A percentile compares a stretch with the other conserved stretches of the same genome.
Conservation (phyloP, 2,888 invertebrate genomes). For the Clitarchus hookeri region DNA sequence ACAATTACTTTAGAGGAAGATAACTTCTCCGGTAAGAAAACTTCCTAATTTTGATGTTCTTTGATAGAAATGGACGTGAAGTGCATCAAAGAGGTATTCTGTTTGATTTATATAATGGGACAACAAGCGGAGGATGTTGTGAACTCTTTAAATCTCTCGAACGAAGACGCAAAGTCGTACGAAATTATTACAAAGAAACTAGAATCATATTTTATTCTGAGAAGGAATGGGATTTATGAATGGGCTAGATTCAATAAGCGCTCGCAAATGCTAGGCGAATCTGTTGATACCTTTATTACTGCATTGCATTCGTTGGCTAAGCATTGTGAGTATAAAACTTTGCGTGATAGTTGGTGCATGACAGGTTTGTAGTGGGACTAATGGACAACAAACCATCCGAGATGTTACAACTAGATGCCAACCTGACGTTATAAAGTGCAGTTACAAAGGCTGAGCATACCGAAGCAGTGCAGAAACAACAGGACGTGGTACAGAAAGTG, state of each 20-base stretch:
- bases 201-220: neutral
- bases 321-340: neutral
- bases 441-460: neutral
- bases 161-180: slow-evolving; percentile 54
- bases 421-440: neutral
- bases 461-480: neutral
- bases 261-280: neutral
- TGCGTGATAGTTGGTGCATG: neutral
- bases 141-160: neutral
- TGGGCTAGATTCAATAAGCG: neutral
- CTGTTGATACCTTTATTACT: neutral
- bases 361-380: neutral
- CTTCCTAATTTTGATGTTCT: too few relatives aligned
- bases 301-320: neutral
- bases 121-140: slow-evolving; percentile 54
- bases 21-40: too few relatives aligned
- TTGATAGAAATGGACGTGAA: too few relatives aligned
- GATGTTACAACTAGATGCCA: neutral
- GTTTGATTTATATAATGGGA: slow-evolving; percentile 8
- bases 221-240: neutral
- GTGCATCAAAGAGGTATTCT: too few relatives aligned
- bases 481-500: neutral
- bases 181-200: neutral
- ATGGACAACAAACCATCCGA: neutral
- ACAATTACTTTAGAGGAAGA: too few relatives aligned